Evolutionary conservation across 2,888 invertebrate species (phyloP).

Genomic region (Habrosyne pyritoides): DNA sequence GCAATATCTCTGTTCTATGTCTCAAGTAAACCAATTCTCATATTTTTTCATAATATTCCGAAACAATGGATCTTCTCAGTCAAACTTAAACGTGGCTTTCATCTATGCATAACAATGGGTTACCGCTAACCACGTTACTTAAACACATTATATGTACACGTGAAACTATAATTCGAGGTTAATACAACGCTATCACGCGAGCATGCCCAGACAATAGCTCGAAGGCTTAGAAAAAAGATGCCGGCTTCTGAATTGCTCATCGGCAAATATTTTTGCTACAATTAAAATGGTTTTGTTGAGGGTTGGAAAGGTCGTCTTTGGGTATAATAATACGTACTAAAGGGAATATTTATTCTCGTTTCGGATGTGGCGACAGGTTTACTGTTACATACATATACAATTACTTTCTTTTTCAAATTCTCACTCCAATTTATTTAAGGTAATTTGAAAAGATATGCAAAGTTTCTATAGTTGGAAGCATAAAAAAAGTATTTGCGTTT

Average conservation of each 20-base stretch:
- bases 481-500: not conserved
- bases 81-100: conserved; percentile 23
- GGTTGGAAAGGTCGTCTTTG: not conserved
- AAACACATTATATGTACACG: conserved; percentile 33
- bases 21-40: conserved; percentile 4
- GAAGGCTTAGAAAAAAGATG: conserved; percentile 28
- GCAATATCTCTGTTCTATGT: not conserved
- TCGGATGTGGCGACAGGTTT: not conserved
- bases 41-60: conserved; percentile 8
- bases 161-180: conserved; percentile 30
- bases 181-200: conserved; percentile 38
- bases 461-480: not conserved
- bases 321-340: not conserved
- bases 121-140: conserved; percentile 31
- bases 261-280: conserved; percentile 5
- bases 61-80: not conserved
- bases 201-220: conserved; percentile 21
- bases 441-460: not conserved
- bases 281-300: not conserved
- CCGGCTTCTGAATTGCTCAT: conserved; percentile 9
- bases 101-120: conserved; percentile 31
- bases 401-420: not conserved
- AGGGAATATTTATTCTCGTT: not conserved
- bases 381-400: not conserved
- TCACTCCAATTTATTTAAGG: not conserved